phyloP scores from a whole-genome alignment of 2,113 vertebrate species.

The Cichladusa arquata region DNA sequence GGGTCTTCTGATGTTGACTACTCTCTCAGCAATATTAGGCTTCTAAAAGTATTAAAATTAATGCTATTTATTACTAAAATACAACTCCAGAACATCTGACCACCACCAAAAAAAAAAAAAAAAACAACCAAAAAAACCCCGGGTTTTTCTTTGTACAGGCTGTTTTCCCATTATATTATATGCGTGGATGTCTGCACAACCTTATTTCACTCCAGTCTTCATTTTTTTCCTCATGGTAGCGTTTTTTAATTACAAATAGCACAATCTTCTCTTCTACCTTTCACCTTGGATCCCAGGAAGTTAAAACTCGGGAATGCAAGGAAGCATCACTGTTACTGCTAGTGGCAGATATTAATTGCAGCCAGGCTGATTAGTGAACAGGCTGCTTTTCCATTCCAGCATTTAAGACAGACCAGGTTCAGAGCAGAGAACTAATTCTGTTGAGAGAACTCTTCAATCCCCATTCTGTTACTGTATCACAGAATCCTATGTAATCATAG shows the following conservation, averaged over 20 bases:
- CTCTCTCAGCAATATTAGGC: not conserved
- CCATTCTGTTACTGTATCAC: accelerated
- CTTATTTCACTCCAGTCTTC: not conserved
- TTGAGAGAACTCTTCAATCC: not conserved
- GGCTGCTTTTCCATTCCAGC: not conserved
- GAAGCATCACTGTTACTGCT: no score
- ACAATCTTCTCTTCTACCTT: not conserved
- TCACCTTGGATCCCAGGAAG: not conserved
- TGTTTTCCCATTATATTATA: not conserved
- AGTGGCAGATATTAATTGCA: accelerated
- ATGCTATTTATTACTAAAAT: not conserved
- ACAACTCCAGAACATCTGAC: not conserved
- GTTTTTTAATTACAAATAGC: not conserved
- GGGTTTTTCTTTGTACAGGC: not conserved
- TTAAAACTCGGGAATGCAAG: not conserved
- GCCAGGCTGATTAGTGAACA: not conserved
- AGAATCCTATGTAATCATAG: not conserved
- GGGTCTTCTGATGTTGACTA: not conserved
- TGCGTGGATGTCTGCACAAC: not conserved
- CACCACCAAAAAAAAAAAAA: no score
- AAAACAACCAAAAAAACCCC: no score
- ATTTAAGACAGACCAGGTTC: not conserved
- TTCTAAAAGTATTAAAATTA: not conserved
- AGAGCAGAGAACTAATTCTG: not conserved
- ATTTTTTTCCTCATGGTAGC: not conserved